Percentiles rank a stretch among this genome's conserved stretches.
phyloP scores from a whole-genome alignment of 2,113 vertebrate species.

The Leptobrachium ailaonicum region DNA sequence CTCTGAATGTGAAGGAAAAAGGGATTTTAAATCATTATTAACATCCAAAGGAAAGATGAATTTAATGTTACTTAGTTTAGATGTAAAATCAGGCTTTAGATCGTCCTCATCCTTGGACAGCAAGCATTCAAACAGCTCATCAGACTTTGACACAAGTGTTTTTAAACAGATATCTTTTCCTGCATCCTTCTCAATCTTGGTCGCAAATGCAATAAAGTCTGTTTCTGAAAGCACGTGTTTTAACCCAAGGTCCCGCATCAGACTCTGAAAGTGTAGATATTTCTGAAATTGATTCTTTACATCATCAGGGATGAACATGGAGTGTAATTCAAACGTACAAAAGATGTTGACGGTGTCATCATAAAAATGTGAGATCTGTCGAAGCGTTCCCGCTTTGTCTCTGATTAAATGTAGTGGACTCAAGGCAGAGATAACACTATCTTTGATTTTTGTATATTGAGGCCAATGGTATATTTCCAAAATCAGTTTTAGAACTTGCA shows the following conservation, averaged over 20 bases:
- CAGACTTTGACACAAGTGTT: slow-evolving; percentile 54
- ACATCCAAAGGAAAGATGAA: slow-evolving; percentile 69
- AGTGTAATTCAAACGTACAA: slow-evolving; percentile 57
- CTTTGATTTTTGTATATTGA: fast-evolving
- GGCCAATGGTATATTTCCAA: fast-evolving
- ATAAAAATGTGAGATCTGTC: slow-evolving; percentile 68
- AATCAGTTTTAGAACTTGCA: slow-evolving; percentile 64
- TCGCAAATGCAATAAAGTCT: slow-evolving; percentile 68
- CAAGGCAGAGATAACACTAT: slow-evolving; percentile 54
- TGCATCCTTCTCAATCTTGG: slow-evolving; percentile 62
- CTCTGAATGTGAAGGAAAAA: slow-evolving; percentile 62
- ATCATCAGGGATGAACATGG: slow-evolving; percentile 68
- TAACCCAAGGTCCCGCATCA: slow-evolving; percentile 68
- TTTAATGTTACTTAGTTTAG: slow-evolving; percentile 61
- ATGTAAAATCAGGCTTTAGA: slow-evolving; percentile 34
- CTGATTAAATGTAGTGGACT: slow-evolving; percentile 63
- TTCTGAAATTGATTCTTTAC: slow-evolving; percentile 55
- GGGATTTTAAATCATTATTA: slow-evolving; percentile 47
- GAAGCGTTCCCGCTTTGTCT: slow-evolving; percentile 54
- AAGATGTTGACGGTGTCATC: slow-evolving; percentile 54
- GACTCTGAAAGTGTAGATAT: fast-evolving
- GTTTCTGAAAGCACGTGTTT: slow-evolving; percentile 58
- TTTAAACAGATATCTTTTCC: background rate
- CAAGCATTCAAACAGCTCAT: slow-evolving; percentile 53
- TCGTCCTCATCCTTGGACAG: fast-evolving